phyloP scores from a whole-genome alignment of 2,888 invertebrate genomes.

The Acronicta alni region DNA sequence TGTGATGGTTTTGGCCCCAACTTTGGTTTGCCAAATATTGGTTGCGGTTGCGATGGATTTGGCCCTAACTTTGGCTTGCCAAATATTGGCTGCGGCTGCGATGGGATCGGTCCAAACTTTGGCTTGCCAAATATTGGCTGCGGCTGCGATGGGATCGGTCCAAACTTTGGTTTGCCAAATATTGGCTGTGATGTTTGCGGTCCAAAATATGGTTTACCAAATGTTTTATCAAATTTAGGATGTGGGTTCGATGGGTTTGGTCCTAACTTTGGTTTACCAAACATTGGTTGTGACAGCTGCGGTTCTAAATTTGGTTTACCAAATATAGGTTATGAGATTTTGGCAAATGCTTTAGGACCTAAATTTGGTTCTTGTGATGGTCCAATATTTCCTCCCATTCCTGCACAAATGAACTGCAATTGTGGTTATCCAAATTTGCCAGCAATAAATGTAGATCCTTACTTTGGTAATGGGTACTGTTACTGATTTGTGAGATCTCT shows the following conservation, averaged over 20 bases:
- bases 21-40: slow-evolving; percentile 1
- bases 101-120: neutral
- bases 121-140: slow-evolving; percentile 16
- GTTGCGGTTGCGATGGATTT: neutral
- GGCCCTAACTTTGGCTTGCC: slow-evolving; percentile 13
- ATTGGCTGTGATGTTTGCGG: slow-evolving; percentile 10
- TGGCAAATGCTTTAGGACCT: slow-evolving; percentile 16
- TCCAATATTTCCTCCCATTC: slow-evolving; percentile 6
- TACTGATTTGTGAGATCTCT: neutral
- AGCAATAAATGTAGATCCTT: slow-evolving; percentile 64
- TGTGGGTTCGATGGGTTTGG: slow-evolving; percentile 19
- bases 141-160: slow-evolving; percentile 12
- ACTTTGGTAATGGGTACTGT: slow-evolving; percentile 38
- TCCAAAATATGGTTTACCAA: neutral
- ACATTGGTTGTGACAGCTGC: slow-evolving; percentile 9
- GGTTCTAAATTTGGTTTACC: neutral
- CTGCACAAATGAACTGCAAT: slow-evolving; percentile 8
- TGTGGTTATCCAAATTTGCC: slow-evolving; percentile 56
- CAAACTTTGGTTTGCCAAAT: slow-evolving; percentile 4
- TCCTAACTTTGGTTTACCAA: neutral
- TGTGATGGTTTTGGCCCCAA: neutral
- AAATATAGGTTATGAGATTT: slow-evolving; percentile 17
- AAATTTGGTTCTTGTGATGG: slow-evolving; percentile 17
- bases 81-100: slow-evolving; percentile 1
- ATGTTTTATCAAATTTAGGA: neutral